Conservation (phyloP, 2,888 invertebrate genomes). For the Ochropacha duplaris region DNA sequence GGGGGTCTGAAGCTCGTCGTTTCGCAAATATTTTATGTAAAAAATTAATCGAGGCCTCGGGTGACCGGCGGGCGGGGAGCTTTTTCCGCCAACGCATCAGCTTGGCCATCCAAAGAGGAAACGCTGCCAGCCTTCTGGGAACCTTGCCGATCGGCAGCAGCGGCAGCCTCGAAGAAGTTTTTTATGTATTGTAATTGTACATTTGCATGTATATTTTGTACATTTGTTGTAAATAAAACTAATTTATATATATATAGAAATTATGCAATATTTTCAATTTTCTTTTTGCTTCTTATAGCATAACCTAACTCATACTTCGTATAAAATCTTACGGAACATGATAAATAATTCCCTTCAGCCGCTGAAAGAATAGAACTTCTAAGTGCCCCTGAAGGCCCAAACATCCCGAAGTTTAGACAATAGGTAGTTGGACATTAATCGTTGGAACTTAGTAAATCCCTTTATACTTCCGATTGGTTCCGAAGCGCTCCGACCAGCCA, state of each 20-base stretch:
- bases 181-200: no score
- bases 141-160: no score
- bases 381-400: slow-evolving; percentile 6
- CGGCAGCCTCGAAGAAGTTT: no score
- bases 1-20: no score
- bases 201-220: no score
- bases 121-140: no score
- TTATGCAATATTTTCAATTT: neutral
- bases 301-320: neutral
- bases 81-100: no score
- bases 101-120: no score
- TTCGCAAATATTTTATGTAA: no score
- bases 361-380: slow-evolving; percentile 7
- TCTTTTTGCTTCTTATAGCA: neutral
- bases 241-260: neutral
- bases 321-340: neutral
- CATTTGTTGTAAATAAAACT: no score
- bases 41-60: no score
- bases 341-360: neutral
- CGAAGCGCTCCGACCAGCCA: slow-evolving; percentile 32
- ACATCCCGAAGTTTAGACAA: slow-evolving; percentile 28
- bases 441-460: slow-evolving; percentile 57
- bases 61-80: no score
- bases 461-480: slow-evolving; percentile 58
- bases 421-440: slow-evolving; percentile 48